Conservation (phyloP, 2,888 invertebrate species). For the Unio delphinus region DNA sequence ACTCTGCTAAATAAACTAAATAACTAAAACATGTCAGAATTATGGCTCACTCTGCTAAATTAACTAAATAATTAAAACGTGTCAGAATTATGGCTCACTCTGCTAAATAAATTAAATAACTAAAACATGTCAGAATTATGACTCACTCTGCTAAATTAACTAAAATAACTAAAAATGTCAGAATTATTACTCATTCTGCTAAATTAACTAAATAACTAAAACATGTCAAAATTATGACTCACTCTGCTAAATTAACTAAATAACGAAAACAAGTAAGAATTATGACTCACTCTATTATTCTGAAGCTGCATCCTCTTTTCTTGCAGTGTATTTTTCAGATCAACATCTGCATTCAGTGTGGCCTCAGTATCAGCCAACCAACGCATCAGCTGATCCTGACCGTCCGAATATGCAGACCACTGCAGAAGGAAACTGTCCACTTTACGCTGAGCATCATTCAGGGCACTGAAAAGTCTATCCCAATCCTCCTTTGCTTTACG, state of each 20-base stretch:
- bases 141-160: too few species aligned
- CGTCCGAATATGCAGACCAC: slow-evolving; percentile 93
- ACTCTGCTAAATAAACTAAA: too few species aligned
- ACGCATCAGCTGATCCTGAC: slow-evolving; percentile 81
- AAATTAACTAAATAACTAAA: background rate
- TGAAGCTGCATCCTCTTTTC: slow-evolving; percentile 91
- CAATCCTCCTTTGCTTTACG: slow-evolving; percentile 72
- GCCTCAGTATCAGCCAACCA: slow-evolving; percentile 86
- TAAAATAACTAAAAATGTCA: too few species aligned
- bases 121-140: too few species aligned
- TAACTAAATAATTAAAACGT: background rate
- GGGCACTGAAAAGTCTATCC: slow-evolving; percentile 74
- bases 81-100: slow-evolving; percentile 70
- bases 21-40: background rate
- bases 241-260: slow-evolving; percentile 71
- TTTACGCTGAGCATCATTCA: slow-evolving; percentile 86
- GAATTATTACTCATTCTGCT: too few species aligned
- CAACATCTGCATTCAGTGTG: slow-evolving; percentile 83
- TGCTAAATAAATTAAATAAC: slow-evolving; percentile 40
- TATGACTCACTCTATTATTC: slow-evolving; percentile 78
- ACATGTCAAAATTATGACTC: slow-evolving; percentile 12
- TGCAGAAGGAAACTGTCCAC: slow-evolving; percentile 89
- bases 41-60: slow-evolving; percentile 72
- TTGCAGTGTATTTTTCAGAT: slow-evolving; percentile 89
- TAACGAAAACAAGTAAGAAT: background rate